Evolutionary conservation across 2,113 vertebrate species (phyloP).

Genomic region (Hipposideros armiger): DNA sequence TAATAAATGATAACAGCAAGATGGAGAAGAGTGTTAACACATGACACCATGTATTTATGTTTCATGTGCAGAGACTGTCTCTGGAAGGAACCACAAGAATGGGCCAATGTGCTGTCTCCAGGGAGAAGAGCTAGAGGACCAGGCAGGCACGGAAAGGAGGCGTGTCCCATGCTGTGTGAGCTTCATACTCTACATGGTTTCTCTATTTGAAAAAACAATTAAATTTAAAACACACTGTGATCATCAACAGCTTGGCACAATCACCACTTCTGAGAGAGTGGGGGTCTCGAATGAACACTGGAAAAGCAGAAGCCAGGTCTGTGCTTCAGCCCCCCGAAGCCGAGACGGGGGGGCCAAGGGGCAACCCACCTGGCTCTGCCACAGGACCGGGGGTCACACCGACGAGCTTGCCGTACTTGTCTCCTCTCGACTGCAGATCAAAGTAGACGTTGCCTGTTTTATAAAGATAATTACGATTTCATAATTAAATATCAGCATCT

Average conservation of each 20-base stretch:
- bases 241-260: rapidly evolving
- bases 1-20: rapidly evolving
- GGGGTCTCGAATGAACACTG: neutral
- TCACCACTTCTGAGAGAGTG: neutral
- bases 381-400: slow-evolving; percentile 68
- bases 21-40: rapidly evolving
- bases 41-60: rapidly evolving
- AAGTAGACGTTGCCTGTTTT: slow-evolving; percentile 97
- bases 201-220: neutral
- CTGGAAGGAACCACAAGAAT: neutral
- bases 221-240: neutral
- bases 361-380: slow-evolving; percentile 89
- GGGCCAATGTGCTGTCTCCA: neutral
- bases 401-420: slow-evolving; percentile 92
- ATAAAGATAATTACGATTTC: slow-evolving; percentile 24
- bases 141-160: too few relatives aligned
- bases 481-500: rapidly evolving
- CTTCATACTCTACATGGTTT: neutral
- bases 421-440: slow-evolving; percentile 92
- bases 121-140: neutral
- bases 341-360: rapidly evolving
- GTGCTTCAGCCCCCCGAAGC: too few relatives aligned
- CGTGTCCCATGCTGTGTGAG: rapidly evolving
- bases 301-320: neutral
- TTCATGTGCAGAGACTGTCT: neutral